Conservation (phyloP, 2,113 vertebrate species). For the Malurus alboscapulatus region DNA sequence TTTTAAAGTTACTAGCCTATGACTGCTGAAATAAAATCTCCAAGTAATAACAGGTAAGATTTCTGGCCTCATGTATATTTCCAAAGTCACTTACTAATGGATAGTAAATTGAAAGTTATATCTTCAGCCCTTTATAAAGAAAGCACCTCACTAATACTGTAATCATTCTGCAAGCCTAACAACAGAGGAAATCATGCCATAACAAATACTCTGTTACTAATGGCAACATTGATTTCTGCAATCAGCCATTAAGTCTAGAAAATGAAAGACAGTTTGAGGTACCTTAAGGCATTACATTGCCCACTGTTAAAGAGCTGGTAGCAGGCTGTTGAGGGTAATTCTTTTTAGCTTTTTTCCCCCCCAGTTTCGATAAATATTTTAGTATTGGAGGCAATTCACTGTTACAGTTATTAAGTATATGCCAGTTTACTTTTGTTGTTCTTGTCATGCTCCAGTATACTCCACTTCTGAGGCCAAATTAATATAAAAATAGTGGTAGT, state of each 20-base stretch:
- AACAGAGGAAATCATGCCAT: slow-evolving; percentile 83
- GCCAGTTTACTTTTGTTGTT: slow-evolving; percentile 65
- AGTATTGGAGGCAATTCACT: slow-evolving; percentile 40
- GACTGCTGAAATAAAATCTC: slow-evolving; percentile 65
- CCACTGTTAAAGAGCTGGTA: slow-evolving; percentile 73
- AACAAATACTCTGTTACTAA: slow-evolving; percentile 86
- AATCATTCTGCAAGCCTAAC: slow-evolving; percentile 80
- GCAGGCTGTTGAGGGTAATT: slow-evolving; percentile 63
- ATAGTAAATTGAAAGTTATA: slow-evolving; percentile 76
- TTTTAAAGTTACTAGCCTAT: slow-evolving; percentile 46
- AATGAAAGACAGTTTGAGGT: slow-evolving; percentile 82
- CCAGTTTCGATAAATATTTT: slow-evolving; percentile 56
- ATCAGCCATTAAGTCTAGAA: slow-evolving; percentile 84
- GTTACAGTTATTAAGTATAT: slow-evolving; percentile 57
- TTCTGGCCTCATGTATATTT: slow-evolving; percentile 69
- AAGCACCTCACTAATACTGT: slow-evolving; percentile 79
- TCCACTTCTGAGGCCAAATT: slow-evolving; percentile 66
- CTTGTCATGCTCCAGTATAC: slow-evolving; percentile 60
- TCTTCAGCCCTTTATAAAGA: slow-evolving; percentile 74
- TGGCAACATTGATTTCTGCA: slow-evolving; percentile 87
- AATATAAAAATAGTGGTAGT: slow-evolving; percentile 65
- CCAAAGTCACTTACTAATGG: slow-evolving; percentile 74
- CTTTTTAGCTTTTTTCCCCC: neutral
- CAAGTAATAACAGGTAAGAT: slow-evolving; percentile 69
- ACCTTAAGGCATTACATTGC: slow-evolving; percentile 76